Evolutionary conservation across 2,888 invertebrate species (phyloP), one percentile per base, ranked within the genome.

Genomic region (Cerastoderma edule): DNA sequence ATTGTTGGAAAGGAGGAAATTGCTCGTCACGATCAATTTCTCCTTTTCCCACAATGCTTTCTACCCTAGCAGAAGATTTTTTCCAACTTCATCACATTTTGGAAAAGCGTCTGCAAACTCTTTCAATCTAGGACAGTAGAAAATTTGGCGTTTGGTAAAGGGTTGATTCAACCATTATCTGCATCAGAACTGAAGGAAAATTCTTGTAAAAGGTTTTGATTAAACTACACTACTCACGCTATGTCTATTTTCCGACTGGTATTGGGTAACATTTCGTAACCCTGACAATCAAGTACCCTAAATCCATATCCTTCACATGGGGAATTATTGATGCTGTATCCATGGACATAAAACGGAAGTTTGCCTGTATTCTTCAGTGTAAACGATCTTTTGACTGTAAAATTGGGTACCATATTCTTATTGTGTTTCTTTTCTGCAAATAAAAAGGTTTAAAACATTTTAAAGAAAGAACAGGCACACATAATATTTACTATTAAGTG

Each of bases 361-460:
- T 96, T 96, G 1, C 99, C 99, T n/a, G 96, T 96, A 94, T 99
- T 99, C 85, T 96, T 95, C 28, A 96, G 96, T 13, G 95, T 95
- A 92, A 98, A 98, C 54, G 96, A 95, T 75, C 97, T 95, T 86
- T 96, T 96, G 24, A 96, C 95, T 13, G 95, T 95, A 67, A 97
- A 93, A 92, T 95, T 95, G 2, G 95, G 95, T 67, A 94, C 92
- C 30, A 94, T 83, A 67, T 82, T 89, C 78, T 89, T 90, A 46
- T 78, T 86, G 56, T 85, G 85, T 75, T 89, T 89, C 71, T 86
- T 89, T 67, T 88, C 91, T 88, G 89, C 54, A 85, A 87, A 78
- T 22, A 66, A 46, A 64, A 22, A 64, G n/a, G n/a, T n/a, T n/a
- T n/a, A n/a, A n/a, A n/a, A n/a, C n/a, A n/a, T n/a, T n/a, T n/a